Evolutionary conservation across 2,888 invertebrate genomes (phyloP), one percentile per base, ranked within the genome.

Genomic region (Euzetes globulus): DNA sequence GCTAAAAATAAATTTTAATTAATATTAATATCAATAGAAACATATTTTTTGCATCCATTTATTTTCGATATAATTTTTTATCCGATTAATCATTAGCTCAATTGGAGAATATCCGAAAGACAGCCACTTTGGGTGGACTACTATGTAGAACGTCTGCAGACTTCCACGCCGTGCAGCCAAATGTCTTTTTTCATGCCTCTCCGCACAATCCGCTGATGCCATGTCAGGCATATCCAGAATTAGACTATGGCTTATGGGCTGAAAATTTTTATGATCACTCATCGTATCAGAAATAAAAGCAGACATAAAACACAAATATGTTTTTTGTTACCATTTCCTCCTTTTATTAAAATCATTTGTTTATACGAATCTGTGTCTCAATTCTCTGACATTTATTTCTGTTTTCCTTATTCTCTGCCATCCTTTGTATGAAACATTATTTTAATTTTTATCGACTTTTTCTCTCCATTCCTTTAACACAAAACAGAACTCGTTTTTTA

Each of bases 191-290:
- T 9, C 52, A 72, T 17, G 45, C 71, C 19, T 74, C 71, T 6
- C 25, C 33, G 9, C 71, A 71, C 50, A 74, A 74, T 33, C 70
- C 70, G 27, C 27, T 45, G 55, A 55, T 65, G 27, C 71, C 71
- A 22, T 74, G 74, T 74, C 55, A 71, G 33, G 45, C 22, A 17
- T 71, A 47, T 33, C 33, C 55, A 2, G 74, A 74, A 47, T 22
- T 74, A 17, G 65, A 74, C 41, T 74, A 74, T 50, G 27, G 9
- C 6, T 45, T 74, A n/a, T 74, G 74, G 74, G 19, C 29, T 19
- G 71, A 74, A 13, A 70, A 22, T 41, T 19, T 41, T 22, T 68
- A 41, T 22, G 63, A 63, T 68, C 68, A 37, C 7, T n/a, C 41
- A 41, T 68, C 68, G 15, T 68, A 41, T 68, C 5, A 9, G 15